Conservation (phyloP, 2,888 invertebrate species). For the Eupsilia transversa region DNA sequence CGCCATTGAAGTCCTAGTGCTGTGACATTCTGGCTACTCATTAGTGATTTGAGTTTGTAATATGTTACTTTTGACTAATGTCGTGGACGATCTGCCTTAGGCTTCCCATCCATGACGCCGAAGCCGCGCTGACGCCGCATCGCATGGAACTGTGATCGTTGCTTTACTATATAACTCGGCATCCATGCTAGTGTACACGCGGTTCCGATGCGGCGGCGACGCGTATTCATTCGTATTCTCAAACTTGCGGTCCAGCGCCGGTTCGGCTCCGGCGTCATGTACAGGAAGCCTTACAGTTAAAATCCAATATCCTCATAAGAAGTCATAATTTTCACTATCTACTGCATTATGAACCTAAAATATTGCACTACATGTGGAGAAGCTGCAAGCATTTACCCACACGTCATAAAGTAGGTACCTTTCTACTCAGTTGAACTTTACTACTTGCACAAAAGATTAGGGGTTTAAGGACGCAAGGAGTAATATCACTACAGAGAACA, state of each 20-base stretch:
- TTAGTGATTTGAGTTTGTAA: background rate
- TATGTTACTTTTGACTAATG: too few relatives aligned
- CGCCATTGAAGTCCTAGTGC: background rate
- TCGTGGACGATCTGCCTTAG: too few relatives aligned
- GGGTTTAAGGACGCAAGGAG: conserved; percentile 24
- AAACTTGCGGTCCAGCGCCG: too few relatives aligned
- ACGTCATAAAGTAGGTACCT: conserved; percentile 35
- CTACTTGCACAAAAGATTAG: conserved; percentile 46
- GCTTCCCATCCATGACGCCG: too few relatives aligned
- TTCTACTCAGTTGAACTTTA: conserved; percentile 47
- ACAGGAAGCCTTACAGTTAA: too few relatives aligned
- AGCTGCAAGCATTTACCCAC: conserved; percentile 33
- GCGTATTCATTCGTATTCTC: too few relatives aligned
- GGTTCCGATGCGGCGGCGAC: too few relatives aligned
- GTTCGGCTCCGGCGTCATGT: too few relatives aligned
- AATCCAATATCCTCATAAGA: background rate
- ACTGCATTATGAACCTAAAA: background rate
- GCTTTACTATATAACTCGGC: too few relatives aligned
- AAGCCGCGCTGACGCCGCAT: too few relatives aligned
- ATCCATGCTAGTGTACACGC: too few relatives aligned
- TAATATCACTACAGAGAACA: background rate
- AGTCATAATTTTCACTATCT: background rate
- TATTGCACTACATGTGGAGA: background rate
- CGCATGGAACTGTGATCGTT: too few relatives aligned
- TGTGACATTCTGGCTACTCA: background rate